These are phyloP conservation scores for Cyclophora albipunctata DNA, from an alignment of 2,888 invertebrate species.

Conservation along the genomic window DNA sequence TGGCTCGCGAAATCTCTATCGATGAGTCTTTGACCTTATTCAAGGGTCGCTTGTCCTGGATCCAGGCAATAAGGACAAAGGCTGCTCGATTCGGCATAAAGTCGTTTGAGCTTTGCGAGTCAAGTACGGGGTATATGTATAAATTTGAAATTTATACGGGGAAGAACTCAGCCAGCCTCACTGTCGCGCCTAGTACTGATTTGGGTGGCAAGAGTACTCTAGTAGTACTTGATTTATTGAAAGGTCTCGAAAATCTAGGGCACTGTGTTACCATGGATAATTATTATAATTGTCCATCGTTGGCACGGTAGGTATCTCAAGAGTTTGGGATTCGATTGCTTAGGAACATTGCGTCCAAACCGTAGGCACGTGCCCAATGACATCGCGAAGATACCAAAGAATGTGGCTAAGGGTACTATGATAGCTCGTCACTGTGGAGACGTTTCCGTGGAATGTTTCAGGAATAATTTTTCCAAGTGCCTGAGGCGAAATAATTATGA, in stretches of 20 bases:
- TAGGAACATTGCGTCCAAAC: constrained; percentile 17
- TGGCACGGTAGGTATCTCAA: constrained; percentile 21
- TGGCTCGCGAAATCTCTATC: too few relatives aligned
- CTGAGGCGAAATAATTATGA: too few relatives aligned
- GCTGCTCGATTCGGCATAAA: constrained; percentile 17
- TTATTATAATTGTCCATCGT: constrained; percentile 3
- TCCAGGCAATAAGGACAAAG: constrained; percentile 15
- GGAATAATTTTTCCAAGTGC: too few relatives aligned
- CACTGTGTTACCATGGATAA: constrained; percentile 14
- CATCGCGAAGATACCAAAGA: constrained; percentile 4
- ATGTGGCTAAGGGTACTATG: constrained; percentile 8
- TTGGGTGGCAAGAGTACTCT: neutral
- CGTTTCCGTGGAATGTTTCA: neutral
- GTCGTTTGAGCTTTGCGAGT: constrained; percentile 20
- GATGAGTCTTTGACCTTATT: constrained; percentile 22
- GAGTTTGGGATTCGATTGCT: constrained; percentile 16
- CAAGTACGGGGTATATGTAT: constrained; percentile 14
- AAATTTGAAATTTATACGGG: too few relatives aligned
- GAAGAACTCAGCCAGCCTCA: neutral
- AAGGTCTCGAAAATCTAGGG: constrained; percentile 3
- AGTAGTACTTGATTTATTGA: neutral
- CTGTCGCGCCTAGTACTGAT: neutral
- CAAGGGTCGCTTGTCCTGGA: constrained; percentile 18
- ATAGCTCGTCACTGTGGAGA: constrained; percentile 2
- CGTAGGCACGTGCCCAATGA: constrained; percentile 17